Evolutionary conservation across 2,797 vertebrate species (phyloP), one percentile per base, ranked within the genome.

Genomic region (Okamejei kenojei): DNA sequence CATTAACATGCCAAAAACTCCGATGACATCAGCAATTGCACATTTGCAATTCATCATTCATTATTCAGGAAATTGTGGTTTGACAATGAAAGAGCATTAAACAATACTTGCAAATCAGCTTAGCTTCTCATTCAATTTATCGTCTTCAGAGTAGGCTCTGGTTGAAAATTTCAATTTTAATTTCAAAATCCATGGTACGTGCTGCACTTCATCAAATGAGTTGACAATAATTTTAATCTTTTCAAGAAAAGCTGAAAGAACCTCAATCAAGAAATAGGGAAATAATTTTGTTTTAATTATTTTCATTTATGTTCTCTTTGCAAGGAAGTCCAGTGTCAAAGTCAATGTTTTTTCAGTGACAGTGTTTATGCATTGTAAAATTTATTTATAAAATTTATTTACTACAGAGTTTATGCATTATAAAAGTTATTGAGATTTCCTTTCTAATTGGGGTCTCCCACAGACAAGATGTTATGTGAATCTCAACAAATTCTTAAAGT

Each of bases 81-180:
- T 38, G 2, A 92, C 68, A 92, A 92, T 92, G 90, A 92, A 92
- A 92, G 90, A 74, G 19, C 11, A 92, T 76, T 92, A 54, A 92
- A 92, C 90, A 92, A 92, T 92, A 92, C 71, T 92, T 92, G 71
- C 73, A 92, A 84, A 84, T 92, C 90, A 74, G 90, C 76, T 92
- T 92, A 38, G 23, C 73, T 92, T 74, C 71, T 91, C 65, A 92
- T 76, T 76, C 15, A 76, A 92, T 54, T 74, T 29, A 92, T 71
- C 90, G 29, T 76, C 90, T 76, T 92, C 38, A 3, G 88, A 90
- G 35, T 90, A 91, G 38, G 71, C 19, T 73, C 68, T 29, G 35
- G 88, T 45, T 58, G 90, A 92, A 76, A 92, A 92, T 73, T 90
- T 84, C 21, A 90, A 90, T 73, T 90, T 84, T 10, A 90, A 90